Evolutionary conservation across 2,888 invertebrate genomes (phyloP).

Genomic region (Dendrolimus pini): DNA sequence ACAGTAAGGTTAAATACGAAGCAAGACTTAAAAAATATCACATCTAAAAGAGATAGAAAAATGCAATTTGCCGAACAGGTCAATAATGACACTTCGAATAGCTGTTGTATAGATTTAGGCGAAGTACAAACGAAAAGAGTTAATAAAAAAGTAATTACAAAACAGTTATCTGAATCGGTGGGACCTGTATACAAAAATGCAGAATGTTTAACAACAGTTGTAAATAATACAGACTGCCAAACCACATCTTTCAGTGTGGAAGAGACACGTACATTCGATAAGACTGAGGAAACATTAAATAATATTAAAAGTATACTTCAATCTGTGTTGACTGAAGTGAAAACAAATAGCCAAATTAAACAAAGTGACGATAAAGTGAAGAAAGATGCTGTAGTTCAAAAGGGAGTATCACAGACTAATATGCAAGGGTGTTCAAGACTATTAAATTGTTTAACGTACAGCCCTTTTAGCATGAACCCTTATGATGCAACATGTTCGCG

Average conservation of each 20-base stretch:
- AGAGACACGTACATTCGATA: conserved; percentile 25
- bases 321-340: conserved; percentile 54
- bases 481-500: conserved; percentile 36
- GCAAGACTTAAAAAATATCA: conserved; percentile 7
- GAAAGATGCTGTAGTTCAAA: conserved; percentile 52
- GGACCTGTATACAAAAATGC: conserved; percentile 23
- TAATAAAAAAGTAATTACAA: conserved; percentile 9
- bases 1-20: conserved; percentile 7
- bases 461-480: conserved; percentile 37
- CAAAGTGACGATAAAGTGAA: conserved; percentile 25
- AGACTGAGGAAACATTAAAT: conserved; percentile 48
- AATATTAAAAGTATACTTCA: conserved; percentile 60
- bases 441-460: conserved; percentile 45
- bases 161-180: conserved; percentile 10
- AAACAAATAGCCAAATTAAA: conserved; percentile 35
- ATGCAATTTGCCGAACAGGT: conserved; percentile 3
- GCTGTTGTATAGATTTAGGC: conserved; percentile 38
- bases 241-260: conserved; percentile 21
- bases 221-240: conserved; percentile 35
- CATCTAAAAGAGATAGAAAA: conserved; percentile 4
- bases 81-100: conserved; percentile 23
- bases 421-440: conserved; percentile 37
- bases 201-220: conserved; percentile 28
- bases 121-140: conserved; percentile 31
- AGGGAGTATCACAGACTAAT: conserved; percentile 37